Percentiles rank a stretch among this genome's conserved stretches.
These are phyloP conservation scores for Probaryconus sp. DNA, from an alignment of 1,140 invertebrate genomes.

Conservation along the genomic window DNA sequence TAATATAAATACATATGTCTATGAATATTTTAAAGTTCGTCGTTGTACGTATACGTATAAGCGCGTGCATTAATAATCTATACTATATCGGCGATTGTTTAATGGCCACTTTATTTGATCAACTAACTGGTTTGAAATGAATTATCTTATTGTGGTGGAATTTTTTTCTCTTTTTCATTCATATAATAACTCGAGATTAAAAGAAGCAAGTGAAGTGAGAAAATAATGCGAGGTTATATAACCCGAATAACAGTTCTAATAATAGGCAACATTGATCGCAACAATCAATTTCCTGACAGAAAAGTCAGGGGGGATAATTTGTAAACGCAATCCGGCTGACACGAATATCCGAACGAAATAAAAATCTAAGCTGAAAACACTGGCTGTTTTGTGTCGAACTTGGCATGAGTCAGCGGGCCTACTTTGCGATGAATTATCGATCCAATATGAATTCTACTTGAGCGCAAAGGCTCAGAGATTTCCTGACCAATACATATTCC, in stretches of 20 bases:
- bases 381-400: conserved; percentile 22
- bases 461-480: conserved; percentile 38
- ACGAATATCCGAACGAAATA: conserved; percentile 23
- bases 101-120: too few relatives aligned
- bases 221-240: conserved; percentile 20
- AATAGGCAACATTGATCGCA: conserved; percentile 7
- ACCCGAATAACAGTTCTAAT: background rate
- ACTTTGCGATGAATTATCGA: conserved; percentile 62
- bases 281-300: conserved; percentile 4
- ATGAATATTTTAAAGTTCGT: too few relatives aligned
- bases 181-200: too few relatives aligned
- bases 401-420: conserved; percentile 24
- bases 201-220: too few relatives aligned
- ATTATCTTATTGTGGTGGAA: too few relatives aligned
- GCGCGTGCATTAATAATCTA: too few relatives aligned
- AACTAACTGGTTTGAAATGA: too few relatives aligned
- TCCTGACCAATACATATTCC: conserved; percentile 62
- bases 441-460: conserved; percentile 59
- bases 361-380: conserved; percentile 15
- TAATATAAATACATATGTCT: too few relatives aligned
- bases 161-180: too few relatives aligned
- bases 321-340: conserved; percentile 29
- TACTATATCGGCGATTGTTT: too few relatives aligned
- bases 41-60: too few relatives aligned
- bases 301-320: conserved; percentile 24